Conservation (phyloP, 2,797 vertebrate genomes). For the Emys orbicularis region DNA sequence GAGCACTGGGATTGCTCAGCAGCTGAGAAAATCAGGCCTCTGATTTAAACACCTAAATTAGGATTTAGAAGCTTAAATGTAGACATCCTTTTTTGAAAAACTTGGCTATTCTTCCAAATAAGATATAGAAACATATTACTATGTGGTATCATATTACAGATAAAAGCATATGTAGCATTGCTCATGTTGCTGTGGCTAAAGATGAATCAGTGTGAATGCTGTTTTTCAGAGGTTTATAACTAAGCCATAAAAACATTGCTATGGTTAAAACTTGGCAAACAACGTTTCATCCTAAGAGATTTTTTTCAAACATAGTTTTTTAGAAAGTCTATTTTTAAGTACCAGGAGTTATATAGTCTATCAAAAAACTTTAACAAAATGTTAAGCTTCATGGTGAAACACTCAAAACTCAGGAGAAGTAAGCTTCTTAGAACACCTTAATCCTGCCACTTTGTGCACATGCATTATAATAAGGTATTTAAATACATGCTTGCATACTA, state of each 20-base stretch:
- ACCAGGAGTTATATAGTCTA: background rate
- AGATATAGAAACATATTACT: constrained; percentile 9
- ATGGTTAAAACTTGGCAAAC: constrained; percentile 6
- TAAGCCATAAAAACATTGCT: background rate
- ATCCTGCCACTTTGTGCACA: background rate
- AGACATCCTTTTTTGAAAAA: background rate
- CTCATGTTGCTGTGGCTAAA: background rate
- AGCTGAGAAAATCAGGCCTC: background rate
- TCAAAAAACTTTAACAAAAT: background rate
- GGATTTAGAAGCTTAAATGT: background rate
- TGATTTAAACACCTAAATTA: background rate
- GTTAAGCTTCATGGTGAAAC: constrained; percentile 1
- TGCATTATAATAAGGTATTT: constrained; percentile 26
- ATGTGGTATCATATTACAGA: background rate
- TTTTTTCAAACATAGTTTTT: constrained; percentile 10
- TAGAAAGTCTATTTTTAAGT: background rate
- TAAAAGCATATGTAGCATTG: constrained; percentile 53
- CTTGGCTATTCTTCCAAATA: background rate
- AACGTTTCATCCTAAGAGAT: background rate
- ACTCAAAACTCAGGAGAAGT: constrained; percentile 54
- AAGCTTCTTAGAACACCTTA: constrained; percentile 36
- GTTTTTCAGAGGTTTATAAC: constrained; percentile 49
- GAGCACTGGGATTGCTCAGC: background rate
- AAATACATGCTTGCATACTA: background rate
- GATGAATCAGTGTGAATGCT: constrained; percentile 20